phyloP scores from a whole-genome alignment of 2,888 invertebrate genomes.

The Plebejus melissa region DNA sequence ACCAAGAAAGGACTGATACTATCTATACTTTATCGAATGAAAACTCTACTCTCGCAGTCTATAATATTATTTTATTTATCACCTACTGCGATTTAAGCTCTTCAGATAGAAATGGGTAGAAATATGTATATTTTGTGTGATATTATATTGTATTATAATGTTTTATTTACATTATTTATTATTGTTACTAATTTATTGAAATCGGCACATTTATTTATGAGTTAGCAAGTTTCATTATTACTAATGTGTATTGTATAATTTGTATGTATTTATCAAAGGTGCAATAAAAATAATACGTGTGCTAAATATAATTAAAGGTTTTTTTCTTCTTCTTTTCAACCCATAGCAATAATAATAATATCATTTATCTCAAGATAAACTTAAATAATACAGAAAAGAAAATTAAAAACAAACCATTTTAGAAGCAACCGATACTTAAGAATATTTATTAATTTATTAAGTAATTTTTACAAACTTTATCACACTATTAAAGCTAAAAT shows the following conservation, averaged over 20 bases:
- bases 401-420: background rate
- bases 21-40: too few relatives aligned
- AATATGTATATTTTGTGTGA: too few relatives aligned
- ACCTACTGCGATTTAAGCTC: too few relatives aligned
- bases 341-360: background rate
- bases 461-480: constrained; percentile 17
- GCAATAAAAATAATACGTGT: background rate
- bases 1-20: too few relatives aligned
- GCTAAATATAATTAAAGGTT: background rate
- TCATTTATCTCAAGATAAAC: background rate
- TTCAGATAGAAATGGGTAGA: too few relatives aligned
- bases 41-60: too few relatives aligned
- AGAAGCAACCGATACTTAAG: background rate
- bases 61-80: too few relatives aligned
- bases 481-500: constrained; percentile 18
- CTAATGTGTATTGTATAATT: background rate
- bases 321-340: background rate
- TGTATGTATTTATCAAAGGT: background rate
- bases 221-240: background rate
- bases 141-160: too few relatives aligned
- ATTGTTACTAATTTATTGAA: background rate
- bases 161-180: too few relatives aligned
- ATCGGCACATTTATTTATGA: background rate
- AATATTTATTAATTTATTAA: background rate
- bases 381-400: background rate